Base-by-base conservation (phyloP, 2,113 vertebrate genomes). In the Chaenocephalus aceratus region DNA sequence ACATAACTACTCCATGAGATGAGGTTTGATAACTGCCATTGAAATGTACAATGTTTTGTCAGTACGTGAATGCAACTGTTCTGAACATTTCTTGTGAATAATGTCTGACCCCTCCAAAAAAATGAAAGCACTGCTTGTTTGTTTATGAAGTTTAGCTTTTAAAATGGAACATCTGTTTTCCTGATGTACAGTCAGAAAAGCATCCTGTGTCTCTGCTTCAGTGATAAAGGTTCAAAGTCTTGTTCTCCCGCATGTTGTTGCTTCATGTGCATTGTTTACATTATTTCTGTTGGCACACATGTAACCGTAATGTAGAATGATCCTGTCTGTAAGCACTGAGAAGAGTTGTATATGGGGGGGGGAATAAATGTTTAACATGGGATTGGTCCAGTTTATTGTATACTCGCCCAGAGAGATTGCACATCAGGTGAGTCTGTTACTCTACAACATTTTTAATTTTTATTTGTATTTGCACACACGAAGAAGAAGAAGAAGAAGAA, bases 311-410 rank as follows among this genome's bases (percentile, higher is more conserved):
- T 8, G 69, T 49, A 16, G n/a, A 62, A 21, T 10, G 82, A 21
- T 60, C 16, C n/a, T 26, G 68, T 77, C 63, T 74, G 73, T 67
- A 14, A 52, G 67, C 73, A 72, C 82, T 67, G 60, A 56, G 10
- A 30, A 51, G 23, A 84, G 45, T 64, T 75, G 65, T 44, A 58
- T 54, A 52, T 15, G 15, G 21, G 45, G 58, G 59, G 60, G 12
- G 48, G 70, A 85, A 77, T 74, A 73, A 69, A 85, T 34, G 45
- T 81, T 63, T 23, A 46, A 67, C 53, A 53, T n/a, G 26, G 52
- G 4, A 18, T 1, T 10, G 21, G 10, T 12, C 45, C n/a, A 3
- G 52, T 21, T 53, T 51, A 16, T 51, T 64, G 63, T 23, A 1
- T 1, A 21, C 18, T 9, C 13, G 2, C 57, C 10, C 6, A 30